Evolutionary conservation across 2,113 vertebrate genomes (phyloP).

Genomic region (Lepisosteus osseus): DNA sequence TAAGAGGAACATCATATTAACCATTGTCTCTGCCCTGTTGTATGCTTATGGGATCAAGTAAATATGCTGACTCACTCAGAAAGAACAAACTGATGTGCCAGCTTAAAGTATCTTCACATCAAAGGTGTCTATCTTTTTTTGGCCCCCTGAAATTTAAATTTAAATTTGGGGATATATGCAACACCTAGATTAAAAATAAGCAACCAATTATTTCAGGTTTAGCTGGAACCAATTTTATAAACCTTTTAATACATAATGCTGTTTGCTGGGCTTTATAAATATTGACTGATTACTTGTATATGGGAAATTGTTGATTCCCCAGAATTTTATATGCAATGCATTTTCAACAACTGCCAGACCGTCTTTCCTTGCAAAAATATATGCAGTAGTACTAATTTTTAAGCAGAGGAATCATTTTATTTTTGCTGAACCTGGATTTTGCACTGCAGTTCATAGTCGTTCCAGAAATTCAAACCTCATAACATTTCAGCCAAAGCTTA

Average conservation of each 20-base stretch:
- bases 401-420: constrained; percentile 67
- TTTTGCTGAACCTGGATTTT: constrained; percentile 98
- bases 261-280: constrained; percentile 39
- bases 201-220: constrained; percentile 57
- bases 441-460: constrained; percentile 86
- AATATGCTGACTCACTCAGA: too few species aligned
- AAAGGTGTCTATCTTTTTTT: background rate
- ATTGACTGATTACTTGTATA: constrained; percentile 56
- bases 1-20: too few species aligned
- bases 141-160: constrained; percentile 9
- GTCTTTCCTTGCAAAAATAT: constrained; percentile 72
- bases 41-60: too few species aligned
- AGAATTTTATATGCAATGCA: constrained; percentile 52
- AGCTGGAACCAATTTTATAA: constrained; percentile 45
- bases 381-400: constrained; percentile 74
- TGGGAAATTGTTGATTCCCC: constrained; percentile 47
- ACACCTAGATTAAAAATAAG: constrained; percentile 60
- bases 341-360: constrained; percentile 55
- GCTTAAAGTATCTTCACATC: constrained; percentile 1
- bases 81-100: too few species aligned
- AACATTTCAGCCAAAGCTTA: constrained; percentile 97
- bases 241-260: constrained; percentile 58
- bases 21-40: too few species aligned
- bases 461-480: constrained; percentile 99
- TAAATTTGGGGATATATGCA: constrained; percentile 51